Evolutionary conservation across 2,113 vertebrate genomes (phyloP).

Genomic region (Semnopithecus entellus): DNA sequence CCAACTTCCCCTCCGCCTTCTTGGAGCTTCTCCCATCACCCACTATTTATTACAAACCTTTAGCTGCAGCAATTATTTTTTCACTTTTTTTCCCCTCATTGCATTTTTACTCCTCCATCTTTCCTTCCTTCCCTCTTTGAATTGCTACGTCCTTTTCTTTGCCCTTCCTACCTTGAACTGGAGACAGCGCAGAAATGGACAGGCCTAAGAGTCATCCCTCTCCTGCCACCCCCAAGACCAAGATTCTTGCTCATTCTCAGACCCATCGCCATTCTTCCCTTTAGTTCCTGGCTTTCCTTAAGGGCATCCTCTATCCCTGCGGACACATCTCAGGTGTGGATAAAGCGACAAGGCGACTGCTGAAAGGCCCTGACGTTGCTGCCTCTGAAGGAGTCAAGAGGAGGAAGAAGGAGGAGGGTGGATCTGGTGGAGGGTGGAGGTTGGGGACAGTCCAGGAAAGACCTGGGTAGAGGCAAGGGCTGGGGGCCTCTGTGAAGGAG

Average conservation of each 20-base stretch:
- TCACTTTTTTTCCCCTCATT: neutral
- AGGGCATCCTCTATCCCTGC: neutral
- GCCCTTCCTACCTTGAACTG: neutral
- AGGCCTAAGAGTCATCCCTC: neutral
- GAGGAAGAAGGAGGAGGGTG: neutral
- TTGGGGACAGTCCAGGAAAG: neutral
- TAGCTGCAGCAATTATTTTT: slow-evolving; percentile 47
- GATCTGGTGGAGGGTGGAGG: neutral
- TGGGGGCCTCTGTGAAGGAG: neutral
- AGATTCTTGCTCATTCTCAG: neutral
- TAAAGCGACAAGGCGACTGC: neutral
- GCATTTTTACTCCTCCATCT: neutral
- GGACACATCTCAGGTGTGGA: neutral
- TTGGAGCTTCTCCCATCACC: neutral
- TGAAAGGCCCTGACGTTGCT: neutral
- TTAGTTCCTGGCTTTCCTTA: neutral
- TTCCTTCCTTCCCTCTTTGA: neutral
- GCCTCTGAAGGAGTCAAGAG: neutral
- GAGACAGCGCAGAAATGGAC: neutral
- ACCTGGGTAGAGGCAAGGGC: neutral
- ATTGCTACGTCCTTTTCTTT: neutral
- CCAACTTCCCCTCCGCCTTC: neutral
- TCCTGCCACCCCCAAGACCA: neutral
- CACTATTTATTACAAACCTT: slow-evolving; percentile 58
- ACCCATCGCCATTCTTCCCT: neutral